phyloP scores from a whole-genome alignment of 2,888 invertebrate genomes.

The Pardosa pseudoannulata region DNA sequence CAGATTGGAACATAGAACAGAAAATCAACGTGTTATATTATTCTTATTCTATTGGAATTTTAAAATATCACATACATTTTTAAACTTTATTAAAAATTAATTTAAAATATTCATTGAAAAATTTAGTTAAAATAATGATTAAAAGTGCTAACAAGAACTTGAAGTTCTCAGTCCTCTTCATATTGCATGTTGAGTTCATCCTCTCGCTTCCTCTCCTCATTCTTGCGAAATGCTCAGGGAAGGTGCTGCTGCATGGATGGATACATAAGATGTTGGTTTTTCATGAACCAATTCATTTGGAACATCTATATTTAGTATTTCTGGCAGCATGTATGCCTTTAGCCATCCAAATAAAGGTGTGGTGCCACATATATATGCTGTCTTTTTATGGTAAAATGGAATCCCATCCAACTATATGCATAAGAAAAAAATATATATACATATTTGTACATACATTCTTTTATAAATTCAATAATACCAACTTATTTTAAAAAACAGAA shows the following conservation, averaged over 20 bases:
- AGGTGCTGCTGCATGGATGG: slow-evolving; percentile 68
- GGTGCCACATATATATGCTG: slow-evolving; percentile 86
- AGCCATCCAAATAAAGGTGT: slow-evolving; percentile 96
- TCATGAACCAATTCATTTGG: slow-evolving; percentile 75
- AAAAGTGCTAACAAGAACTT: background rate
- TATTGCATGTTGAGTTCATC: slow-evolving; percentile 62
- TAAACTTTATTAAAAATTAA: too few species aligned
- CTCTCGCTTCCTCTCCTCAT: slow-evolving; percentile 54
- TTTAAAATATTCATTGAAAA: too few species aligned
- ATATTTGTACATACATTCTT: too few species aligned
- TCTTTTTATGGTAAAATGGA: slow-evolving; percentile 91
- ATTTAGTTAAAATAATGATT: too few species aligned
- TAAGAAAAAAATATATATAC: slow-evolving; percentile 2
- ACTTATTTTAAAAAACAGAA: too few species aligned
- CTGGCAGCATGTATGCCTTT: slow-evolving; percentile 90
- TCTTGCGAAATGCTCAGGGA: slow-evolving; percentile 59
- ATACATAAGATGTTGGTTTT: slow-evolving; percentile 72
- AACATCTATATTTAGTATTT: slow-evolving; percentile 82
- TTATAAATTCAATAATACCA: too few species aligned
- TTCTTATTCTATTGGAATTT: too few species aligned
- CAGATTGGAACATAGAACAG: too few species aligned
- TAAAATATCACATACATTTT: too few species aligned
- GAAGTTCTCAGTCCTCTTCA: slow-evolving; percentile 50
- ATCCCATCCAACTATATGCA: slow-evolving; percentile 86
- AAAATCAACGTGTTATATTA: too few species aligned